phyloP scores from a whole-genome alignment of 2,888 invertebrate species.

The Xanthia togata region DNA sequence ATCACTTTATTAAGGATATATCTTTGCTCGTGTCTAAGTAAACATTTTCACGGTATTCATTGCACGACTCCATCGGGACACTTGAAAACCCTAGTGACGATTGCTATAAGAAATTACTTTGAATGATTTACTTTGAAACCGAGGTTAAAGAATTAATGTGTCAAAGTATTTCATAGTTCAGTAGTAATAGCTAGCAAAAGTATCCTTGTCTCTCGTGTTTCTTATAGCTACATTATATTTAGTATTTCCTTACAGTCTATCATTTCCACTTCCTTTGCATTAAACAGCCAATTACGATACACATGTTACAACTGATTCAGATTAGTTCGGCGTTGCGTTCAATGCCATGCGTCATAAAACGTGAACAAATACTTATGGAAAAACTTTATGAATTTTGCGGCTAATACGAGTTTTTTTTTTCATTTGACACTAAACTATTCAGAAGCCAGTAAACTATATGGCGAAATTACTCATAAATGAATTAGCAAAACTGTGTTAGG shows the following conservation, averaged over 20 bases:
- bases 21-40: neutral
- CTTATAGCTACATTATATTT: neutral
- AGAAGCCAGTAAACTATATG: neutral
- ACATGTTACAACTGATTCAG: conserved; percentile 40
- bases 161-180: neutral
- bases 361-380: conserved; percentile 23
- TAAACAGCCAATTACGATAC: conserved; percentile 28
- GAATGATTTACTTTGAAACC: neutral
- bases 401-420: neutral
- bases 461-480: neutral
- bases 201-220: neutral
- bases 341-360: conserved; percentile 21
- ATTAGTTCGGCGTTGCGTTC: conserved; percentile 49
- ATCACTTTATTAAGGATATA: neutral
- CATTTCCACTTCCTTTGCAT: conserved; percentile 22
- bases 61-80: neutral
- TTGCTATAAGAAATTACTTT: neutral
- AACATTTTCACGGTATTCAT: neutral
- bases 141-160: neutral
- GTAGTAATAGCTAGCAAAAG: neutral
- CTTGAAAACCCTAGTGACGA: neutral
- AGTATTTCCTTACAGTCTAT: conserved; percentile 1
- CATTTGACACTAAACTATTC: neutral
- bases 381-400: neutral
- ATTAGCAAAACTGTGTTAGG: neutral